Conservation (phyloP, 2,888 invertebrate species). For the Axea sp. region DNA sequence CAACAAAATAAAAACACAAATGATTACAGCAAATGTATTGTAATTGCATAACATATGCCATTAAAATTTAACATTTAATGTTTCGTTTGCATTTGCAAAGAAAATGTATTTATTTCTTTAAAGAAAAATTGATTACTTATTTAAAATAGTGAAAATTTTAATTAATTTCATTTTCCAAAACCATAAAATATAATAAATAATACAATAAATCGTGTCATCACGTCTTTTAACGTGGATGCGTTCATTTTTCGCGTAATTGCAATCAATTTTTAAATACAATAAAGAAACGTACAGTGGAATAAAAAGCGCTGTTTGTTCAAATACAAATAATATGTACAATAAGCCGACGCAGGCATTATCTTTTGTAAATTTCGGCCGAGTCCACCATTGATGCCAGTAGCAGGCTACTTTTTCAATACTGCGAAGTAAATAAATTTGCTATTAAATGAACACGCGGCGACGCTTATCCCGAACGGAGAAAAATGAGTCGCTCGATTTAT, state of each 20-base stretch:
- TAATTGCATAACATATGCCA: too few species aligned
- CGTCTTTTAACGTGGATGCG: conserved; percentile 20
- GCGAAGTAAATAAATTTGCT: conserved; percentile 61
- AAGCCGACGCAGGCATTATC: conserved; percentile 42
- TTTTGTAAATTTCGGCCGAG: conserved; percentile 41
- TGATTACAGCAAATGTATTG: too few species aligned
- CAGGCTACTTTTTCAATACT: conserved; percentile 62
- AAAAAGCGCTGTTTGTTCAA: conserved; percentile 46
- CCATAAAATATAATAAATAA: too few species aligned
- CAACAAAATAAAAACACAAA: too few species aligned
- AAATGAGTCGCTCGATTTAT: conserved; percentile 48
- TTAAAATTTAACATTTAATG: too few species aligned
- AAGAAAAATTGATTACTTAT: too few species aligned
- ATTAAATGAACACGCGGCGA: conserved; percentile 45
- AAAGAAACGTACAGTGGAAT: conserved; percentile 41
- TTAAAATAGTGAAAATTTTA: too few species aligned
- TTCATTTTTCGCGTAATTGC: conserved; percentile 23
- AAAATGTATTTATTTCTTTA: too few species aligned
- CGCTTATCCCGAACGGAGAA: conserved; percentile 44
- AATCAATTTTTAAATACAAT: conserved; percentile 56
- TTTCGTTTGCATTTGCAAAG: too few species aligned
- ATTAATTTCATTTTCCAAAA: too few species aligned
- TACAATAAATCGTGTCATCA: too few species aligned
- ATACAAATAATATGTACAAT: conserved; percentile 51
- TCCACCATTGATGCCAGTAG: conserved; percentile 54